These are phyloP conservation scores for Nasonovia ribisnigri DNA, from an alignment of 2,888 invertebrate species.

Conservation along the genomic window DNA sequence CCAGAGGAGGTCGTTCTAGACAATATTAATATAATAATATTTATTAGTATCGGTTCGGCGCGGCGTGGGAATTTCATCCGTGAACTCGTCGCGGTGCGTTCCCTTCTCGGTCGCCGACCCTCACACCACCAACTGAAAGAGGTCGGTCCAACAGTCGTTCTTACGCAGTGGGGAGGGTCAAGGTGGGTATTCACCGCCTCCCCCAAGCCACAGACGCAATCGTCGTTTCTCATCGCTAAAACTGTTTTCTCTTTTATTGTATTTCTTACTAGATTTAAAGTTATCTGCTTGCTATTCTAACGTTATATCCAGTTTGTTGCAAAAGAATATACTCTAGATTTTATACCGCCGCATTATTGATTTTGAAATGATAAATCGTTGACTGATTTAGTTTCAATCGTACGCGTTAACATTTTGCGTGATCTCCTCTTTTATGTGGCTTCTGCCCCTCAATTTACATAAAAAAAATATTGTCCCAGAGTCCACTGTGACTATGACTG, in stretches of 20 bases:
- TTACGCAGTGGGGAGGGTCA: neutral
- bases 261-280: neutral
- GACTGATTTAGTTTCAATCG: neutral
- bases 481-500: neutral
- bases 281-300: neutral
- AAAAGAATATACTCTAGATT: neutral
- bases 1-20: neutral
- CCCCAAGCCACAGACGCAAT: neutral
- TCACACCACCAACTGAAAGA: neutral
- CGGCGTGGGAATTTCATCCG: neutral
- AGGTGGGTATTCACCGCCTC: neutral
- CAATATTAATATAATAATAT: neutral
- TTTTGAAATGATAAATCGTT: neutral
- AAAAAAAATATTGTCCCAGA: neutral
- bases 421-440: neutral
- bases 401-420: neutral
- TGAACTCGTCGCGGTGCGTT: neutral
- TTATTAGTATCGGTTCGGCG: neutral
- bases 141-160: neutral
- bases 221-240: neutral
- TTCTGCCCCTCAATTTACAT: neutral
- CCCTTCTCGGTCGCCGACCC: neutral
- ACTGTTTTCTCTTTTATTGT: neutral
- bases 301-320: neutral
- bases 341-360: neutral